Conservation (phyloP, 2,888 invertebrate genomes). For the Monoplex corrugatus region DNA sequence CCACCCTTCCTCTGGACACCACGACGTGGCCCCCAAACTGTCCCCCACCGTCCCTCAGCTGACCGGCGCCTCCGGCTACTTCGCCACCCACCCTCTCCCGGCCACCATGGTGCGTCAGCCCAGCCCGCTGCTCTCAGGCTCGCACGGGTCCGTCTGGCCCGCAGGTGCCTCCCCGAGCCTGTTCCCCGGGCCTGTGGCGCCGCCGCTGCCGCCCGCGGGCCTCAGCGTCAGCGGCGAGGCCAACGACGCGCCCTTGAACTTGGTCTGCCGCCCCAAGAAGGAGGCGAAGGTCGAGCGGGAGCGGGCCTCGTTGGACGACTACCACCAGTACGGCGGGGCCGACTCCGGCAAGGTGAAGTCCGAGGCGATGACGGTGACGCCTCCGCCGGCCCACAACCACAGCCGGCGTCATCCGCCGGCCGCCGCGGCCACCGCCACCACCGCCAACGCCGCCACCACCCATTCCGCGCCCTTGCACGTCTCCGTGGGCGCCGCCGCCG, state of each 20-base stretch:
- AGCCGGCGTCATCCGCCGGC: constrained; percentile 39
- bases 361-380: constrained; percentile 58
- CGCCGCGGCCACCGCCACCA: constrained; percentile 35
- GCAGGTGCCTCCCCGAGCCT: constrained; percentile 40
- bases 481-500: constrained; percentile 21
- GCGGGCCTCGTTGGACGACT: constrained; percentile 18
- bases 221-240: constrained; percentile 54
- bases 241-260: constrained; percentile 91
- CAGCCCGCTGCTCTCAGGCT: constrained; percentile 56
- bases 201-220: background rate
- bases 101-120: constrained; percentile 59
- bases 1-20: background rate
- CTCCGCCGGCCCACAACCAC: constrained; percentile 77
- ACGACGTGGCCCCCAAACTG: constrained; percentile 56
- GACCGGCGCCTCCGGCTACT: constrained; percentile 65
- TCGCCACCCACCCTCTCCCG: constrained; percentile 59
- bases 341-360: constrained; percentile 40
- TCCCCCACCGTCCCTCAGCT: constrained; percentile 58
- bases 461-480: constrained; percentile 40
- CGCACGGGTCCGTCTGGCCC: constrained; percentile 49
- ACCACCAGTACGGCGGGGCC: background rate
- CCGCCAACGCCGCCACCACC: constrained; percentile 22
- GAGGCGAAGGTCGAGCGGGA: constrained; percentile 58
- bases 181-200: background rate
- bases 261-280: constrained; percentile 89